phyloP scores from a whole-genome alignment of 2,888 invertebrate genomes.

The Patella depressa region DNA sequence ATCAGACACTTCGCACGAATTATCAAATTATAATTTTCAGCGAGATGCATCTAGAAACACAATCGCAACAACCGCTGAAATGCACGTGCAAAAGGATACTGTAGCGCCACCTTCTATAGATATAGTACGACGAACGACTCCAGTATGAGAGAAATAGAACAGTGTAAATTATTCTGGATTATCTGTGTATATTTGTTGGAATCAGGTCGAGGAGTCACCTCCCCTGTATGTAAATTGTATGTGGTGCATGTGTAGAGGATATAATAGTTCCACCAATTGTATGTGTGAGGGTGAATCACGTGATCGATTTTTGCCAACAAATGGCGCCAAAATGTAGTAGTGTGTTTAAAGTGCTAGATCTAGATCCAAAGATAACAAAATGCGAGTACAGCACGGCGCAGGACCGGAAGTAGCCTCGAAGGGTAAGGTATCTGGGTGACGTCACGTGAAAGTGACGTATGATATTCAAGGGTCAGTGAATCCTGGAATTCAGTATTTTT shows the following conservation, averaged over 20 bases:
- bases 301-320: background rate
- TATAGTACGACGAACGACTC: constrained; percentile 56
- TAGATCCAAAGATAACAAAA: constrained; percentile 6
- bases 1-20: constrained; percentile 69
- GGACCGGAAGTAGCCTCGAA: background rate
- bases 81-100: constrained; percentile 48
- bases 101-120: constrained; percentile 46
- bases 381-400: background rate
- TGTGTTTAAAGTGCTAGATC: constrained; percentile 2
- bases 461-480: background rate
- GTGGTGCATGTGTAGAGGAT: background rate
- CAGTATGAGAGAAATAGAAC: constrained; percentile 40
- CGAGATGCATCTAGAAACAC: constrained; percentile 66
- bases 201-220: background rate
- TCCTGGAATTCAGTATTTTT: no score
- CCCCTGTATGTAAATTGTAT: background rate
- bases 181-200: constrained; percentile 1
- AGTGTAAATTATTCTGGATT: background rate
- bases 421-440: background rate
- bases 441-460: constrained; percentile 6
- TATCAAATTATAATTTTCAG: constrained; percentile 68
- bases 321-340: constrained; percentile 1
- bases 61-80: constrained; percentile 65
- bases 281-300: no score
- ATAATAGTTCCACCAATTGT: background rate